A percentile compares a stretch with the other conserved stretches of the same genome.
These are phyloP conservation scores for Columba livia DNA, from an alignment of 2,113 vertebrate genomes.

Conservation along the genomic window DNA sequence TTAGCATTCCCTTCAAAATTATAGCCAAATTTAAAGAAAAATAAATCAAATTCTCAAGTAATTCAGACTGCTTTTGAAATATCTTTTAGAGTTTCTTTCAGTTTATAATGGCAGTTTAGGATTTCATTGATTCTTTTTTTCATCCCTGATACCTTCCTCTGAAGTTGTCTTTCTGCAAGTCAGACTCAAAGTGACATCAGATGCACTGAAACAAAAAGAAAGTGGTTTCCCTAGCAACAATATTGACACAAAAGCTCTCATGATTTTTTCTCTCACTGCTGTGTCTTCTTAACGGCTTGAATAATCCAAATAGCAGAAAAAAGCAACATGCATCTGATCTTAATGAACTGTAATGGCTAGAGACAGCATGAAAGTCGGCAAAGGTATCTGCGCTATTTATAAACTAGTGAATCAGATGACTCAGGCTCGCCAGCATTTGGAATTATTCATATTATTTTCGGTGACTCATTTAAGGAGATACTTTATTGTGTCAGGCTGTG, in stretches of 20 bases:
- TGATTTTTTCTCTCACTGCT: conserved; percentile 52
- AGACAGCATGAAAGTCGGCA: conserved; percentile 34
- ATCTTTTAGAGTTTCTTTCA: background rate
- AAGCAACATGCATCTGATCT: conserved; percentile 60
- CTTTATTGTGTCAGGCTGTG: background rate
- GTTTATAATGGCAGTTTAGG: background rate
- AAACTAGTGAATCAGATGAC: conserved; percentile 11
- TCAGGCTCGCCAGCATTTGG: conserved; percentile 13
- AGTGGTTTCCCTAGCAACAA: conserved; percentile 75
- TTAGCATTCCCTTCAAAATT: background rate
- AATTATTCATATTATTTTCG: conserved; percentile 20
- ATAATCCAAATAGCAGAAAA: conserved; percentile 61
- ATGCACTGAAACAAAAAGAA: conserved; percentile 57
- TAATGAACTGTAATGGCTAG: conserved; percentile 22
- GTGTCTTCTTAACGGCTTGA: conserved; percentile 45
- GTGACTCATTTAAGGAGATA: conserved; percentile 19
- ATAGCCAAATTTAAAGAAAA: background rate
- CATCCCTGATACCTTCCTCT: background rate
- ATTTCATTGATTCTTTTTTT: conserved; percentile 33
- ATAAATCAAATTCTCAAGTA: background rate
- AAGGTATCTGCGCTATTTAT: conserved; percentile 48
- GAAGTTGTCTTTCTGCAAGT: conserved; percentile 32
- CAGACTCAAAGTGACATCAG: conserved; percentile 53
- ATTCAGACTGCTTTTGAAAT: background rate
- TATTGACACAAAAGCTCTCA: conserved; percentile 61